Conservation (phyloP, 2,113 vertebrate species). For the Lagopus leucura region DNA sequence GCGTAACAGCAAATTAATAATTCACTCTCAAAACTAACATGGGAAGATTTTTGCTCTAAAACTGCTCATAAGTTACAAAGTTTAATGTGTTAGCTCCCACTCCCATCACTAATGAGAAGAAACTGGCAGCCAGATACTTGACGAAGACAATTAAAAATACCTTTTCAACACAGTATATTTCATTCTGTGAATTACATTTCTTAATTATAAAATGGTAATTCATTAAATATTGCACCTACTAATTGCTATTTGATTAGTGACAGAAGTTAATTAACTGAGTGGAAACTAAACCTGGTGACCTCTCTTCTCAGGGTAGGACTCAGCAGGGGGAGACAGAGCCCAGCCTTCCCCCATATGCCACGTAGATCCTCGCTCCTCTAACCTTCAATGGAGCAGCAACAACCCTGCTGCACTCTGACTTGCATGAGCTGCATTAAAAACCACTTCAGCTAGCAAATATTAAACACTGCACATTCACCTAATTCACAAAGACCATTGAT, state of each 20-base stretch:
- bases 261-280: constrained; percentile 53
- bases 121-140: neutral
- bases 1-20: neutral
- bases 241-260: constrained; percentile 35
- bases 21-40: neutral
- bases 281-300: constrained; percentile 35
- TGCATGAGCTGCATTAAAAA: neutral
- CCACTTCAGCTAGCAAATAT: neutral
- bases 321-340: constrained; percentile 63
- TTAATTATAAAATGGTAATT: constrained; percentile 55
- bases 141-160: neutral
- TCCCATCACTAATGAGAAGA: neutral
- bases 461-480: neutral
- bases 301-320: neutral
- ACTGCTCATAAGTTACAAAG: neutral
- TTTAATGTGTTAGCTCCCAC: neutral
- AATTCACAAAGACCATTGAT: neutral
- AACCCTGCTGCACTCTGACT: neutral
- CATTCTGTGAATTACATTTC: neutral
- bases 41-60: neutral
- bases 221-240: constrained; percentile 41
- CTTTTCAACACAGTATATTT: neutral
- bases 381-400: accelerated
- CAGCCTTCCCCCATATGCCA: neutral
- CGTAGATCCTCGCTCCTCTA: neutral